Conservation (phyloP, 2,797 vertebrate genomes). For the Etheostoma perlongum region DNA sequence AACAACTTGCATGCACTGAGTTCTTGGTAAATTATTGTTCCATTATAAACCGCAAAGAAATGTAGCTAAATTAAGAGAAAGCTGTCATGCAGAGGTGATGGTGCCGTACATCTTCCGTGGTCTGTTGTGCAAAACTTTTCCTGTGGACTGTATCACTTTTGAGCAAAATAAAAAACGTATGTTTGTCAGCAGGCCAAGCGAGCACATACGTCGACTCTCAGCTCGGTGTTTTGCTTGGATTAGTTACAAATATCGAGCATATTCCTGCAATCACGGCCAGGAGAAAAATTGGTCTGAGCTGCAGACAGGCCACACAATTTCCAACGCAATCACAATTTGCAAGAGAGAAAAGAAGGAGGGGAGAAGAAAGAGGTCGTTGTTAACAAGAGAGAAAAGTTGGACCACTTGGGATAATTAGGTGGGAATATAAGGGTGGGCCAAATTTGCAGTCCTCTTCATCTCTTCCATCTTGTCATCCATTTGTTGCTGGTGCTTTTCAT, state of each 20-base stretch:
- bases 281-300: slow-evolving; percentile 49
- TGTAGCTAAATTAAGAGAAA: slow-evolving; percentile 49
- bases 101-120: slow-evolving; percentile 65
- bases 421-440: slow-evolving; percentile 74
- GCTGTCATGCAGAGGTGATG: slow-evolving; percentile 67
- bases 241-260: slow-evolving; percentile 52
- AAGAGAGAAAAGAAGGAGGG: slow-evolving; percentile 59
- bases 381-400: slow-evolving; percentile 70
- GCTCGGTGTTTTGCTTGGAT: slow-evolving; percentile 67
- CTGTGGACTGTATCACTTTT: slow-evolving; percentile 69
- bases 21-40: slow-evolving; percentile 57
- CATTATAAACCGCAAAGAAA: slow-evolving; percentile 48
- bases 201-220: slow-evolving; percentile 45
- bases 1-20: slow-evolving; percentile 41
- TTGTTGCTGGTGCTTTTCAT: slow-evolving; percentile 49
- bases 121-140: slow-evolving; percentile 68
- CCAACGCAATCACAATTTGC: slow-evolving; percentile 66
- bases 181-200: slow-evolving; percentile 72
- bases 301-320: slow-evolving; percentile 68
- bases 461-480: slow-evolving; percentile 53
- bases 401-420: slow-evolving; percentile 67
- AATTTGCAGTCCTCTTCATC: slow-evolving; percentile 58
- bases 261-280: slow-evolving; percentile 59
- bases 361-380: slow-evolving; percentile 74
- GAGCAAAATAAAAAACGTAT: slow-evolving; percentile 68